These are phyloP conservation scores for Nephrotoma flavescens DNA, from an alignment of 2,888 invertebrate species.

Conservation along the genomic window DNA sequence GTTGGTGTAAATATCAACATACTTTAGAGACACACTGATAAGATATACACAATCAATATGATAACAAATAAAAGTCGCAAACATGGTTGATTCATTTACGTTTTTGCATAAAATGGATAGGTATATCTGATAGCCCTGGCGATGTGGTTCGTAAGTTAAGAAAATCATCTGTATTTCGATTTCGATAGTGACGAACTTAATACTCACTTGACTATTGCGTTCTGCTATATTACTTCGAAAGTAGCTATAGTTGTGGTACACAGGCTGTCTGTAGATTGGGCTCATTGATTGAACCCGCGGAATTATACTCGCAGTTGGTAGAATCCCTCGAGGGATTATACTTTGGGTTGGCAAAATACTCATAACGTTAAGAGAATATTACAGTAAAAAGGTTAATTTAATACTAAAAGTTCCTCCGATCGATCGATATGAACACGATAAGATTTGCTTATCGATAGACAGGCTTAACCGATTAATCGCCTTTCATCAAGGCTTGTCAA, in stretches of 20 bases:
- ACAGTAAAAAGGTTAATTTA: not conserved
- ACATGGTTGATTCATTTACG: not conserved
- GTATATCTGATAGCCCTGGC: too few relatives aligned
- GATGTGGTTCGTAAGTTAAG: not conserved
- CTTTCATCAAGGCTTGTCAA: not conserved
- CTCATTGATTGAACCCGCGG: not conserved
- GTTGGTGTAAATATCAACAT: not conserved
- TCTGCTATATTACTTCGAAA: not conserved
- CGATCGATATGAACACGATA: not conserved
- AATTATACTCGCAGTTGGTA: not conserved
- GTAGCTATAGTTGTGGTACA: not conserved
- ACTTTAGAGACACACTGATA: not conserved
- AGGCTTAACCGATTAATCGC: not conserved
- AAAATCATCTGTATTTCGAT: not conserved
- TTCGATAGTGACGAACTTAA: not conserved
- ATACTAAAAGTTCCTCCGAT: not conserved
- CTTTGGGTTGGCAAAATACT: not conserved
- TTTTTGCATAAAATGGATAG: not conserved
- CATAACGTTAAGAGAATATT: not conserved
- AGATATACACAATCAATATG: not conserved
- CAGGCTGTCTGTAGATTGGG: not conserved
- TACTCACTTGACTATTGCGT: not conserved
- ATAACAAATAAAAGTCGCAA: not conserved
- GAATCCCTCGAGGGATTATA: not conserved
- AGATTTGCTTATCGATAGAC: not conserved